These are phyloP conservation scores for Tragelaphus imberbis DNA, from an alignment of 2,113 vertebrate genomes.

Conservation along the genomic window DNA sequence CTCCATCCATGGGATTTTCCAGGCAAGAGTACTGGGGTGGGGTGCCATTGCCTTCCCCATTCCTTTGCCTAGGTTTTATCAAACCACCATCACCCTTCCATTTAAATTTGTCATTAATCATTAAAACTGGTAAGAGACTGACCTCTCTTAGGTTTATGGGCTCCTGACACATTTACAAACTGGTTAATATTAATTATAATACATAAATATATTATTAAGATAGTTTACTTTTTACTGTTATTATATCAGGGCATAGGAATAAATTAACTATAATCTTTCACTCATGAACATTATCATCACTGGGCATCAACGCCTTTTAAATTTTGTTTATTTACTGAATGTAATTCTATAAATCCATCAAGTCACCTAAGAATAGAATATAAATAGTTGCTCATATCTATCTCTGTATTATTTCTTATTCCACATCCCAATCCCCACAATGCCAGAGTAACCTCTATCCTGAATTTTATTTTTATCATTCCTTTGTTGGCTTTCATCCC, in stretches of 20 bases:
- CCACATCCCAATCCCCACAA: not conserved
- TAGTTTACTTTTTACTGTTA: not conserved
- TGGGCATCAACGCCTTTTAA: not conserved
- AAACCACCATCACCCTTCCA: not conserved
- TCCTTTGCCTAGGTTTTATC: not conserved
- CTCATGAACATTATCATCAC: not conserved
- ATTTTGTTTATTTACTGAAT: not conserved
- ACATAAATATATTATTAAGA: not conserved
- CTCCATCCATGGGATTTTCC: too few species aligned
- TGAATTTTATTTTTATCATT: not conserved
- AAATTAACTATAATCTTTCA: not conserved
- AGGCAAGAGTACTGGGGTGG: too few species aligned
- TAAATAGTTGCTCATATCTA: not conserved
- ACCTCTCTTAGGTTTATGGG: not conserved
- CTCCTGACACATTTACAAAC: not conserved
- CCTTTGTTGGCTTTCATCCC: not conserved
- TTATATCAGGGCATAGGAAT: not conserved
- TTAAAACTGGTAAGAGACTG: not conserved
- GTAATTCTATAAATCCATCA: not conserved
- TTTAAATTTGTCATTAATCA: not conserved
- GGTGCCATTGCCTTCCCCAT: too few species aligned
- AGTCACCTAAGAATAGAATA: not conserved
- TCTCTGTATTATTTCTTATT: not conserved
- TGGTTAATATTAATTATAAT: not conserved
- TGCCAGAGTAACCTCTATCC: not conserved